Conservation (phyloP, 2,888 invertebrate genomes). For the Himalopsyche kuldschensis region DNA sequence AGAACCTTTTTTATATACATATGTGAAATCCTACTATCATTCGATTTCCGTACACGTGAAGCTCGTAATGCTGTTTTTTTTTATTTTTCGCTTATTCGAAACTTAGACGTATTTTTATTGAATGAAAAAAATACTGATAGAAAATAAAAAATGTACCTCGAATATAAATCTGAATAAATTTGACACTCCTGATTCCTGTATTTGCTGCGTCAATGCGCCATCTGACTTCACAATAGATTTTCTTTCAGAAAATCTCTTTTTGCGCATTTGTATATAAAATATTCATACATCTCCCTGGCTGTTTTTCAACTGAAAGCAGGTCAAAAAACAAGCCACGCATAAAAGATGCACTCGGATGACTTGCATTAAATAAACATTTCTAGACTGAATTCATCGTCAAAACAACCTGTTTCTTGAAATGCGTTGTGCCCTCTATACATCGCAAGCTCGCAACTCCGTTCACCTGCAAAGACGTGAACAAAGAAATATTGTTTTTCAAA, state of each 20-base stretch:
- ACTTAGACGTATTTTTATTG: too few species aligned
- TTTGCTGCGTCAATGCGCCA: neutral
- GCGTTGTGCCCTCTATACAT: neutral
- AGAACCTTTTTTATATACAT: too few species aligned
- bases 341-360: neutral
- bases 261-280: neutral
- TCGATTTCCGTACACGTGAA: too few species aligned
- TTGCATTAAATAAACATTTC: neutral
- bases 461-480: neutral
- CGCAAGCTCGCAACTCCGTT: neutral
- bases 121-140: too few species aligned
- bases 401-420: neutral
- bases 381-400: neutral
- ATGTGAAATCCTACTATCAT: too few species aligned
- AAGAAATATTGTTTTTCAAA: neutral
- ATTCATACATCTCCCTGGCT: neutral
- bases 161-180: too few species aligned
- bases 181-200: too few species aligned
- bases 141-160: too few species aligned
- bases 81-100: too few species aligned
- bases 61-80: too few species aligned
- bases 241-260: neutral
- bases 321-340: neutral
- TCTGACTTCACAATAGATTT: neutral
- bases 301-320: neutral